Percentiles rank a stretch among this genome's conserved stretches.
Evolutionary conservation across 2,113 vertebrate genomes (phyloP).

Genomic region (Gymnobelideus leadbeateri): DNA sequence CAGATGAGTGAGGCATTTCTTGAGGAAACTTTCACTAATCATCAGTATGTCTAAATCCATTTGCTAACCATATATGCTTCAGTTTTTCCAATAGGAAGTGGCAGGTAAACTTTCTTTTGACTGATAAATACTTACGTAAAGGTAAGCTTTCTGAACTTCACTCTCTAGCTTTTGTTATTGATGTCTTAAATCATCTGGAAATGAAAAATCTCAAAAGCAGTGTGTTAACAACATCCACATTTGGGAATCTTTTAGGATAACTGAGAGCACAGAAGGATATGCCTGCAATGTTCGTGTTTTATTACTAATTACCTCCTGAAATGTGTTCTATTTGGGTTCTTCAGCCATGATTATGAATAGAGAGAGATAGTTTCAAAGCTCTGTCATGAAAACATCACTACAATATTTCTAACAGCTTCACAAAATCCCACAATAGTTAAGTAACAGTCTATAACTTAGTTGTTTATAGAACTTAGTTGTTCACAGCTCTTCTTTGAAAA

Average conservation of each 20-base stretch:
- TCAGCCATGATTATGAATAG: not conserved
- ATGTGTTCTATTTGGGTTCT: not conserved
- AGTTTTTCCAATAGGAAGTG: slow-evolving; percentile 16
- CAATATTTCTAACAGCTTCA: not conserved
- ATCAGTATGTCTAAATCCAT: slow-evolving; percentile 25
- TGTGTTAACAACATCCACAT: not conserved
- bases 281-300: slow-evolving; percentile 3
- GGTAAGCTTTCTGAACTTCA: slow-evolving; percentile 28
- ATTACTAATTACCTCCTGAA: not conserved
- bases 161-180: not conserved
- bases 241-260: slow-evolving; percentile 4
- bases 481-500: too few relatives aligned
- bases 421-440: slow-evolving; percentile 1
- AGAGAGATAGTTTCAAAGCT: not conserved
- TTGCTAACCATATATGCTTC: slow-evolving; percentile 14
- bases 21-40: slow-evolving; percentile 41
- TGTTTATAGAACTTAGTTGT: too few relatives aligned
- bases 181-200: not conserved
- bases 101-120: slow-evolving; percentile 9
- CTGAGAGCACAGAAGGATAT: not conserved
- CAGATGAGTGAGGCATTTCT: slow-evolving; percentile 2
- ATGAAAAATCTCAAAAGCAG: not conserved
- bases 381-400: not conserved
- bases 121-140: slow-evolving; percentile 39
- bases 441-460: too few relatives aligned